Conservation (phyloP, 2,113 vertebrate species). For the Peromyscus maniculatus region DNA sequence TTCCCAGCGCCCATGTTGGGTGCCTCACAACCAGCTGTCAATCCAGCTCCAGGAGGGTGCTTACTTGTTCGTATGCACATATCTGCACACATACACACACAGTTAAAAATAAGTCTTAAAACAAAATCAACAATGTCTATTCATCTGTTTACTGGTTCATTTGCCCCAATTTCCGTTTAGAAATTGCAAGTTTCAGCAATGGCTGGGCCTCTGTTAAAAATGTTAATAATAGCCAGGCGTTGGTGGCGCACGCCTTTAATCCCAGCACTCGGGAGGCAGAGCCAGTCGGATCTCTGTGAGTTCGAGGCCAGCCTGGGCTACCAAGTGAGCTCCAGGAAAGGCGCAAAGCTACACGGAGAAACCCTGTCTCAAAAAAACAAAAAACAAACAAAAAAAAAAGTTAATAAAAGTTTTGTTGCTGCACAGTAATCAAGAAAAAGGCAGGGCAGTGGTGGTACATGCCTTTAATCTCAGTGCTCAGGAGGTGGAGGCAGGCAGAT, state of each 20-base stretch:
- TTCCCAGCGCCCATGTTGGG: not conserved
- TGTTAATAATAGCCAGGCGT: not conserved
- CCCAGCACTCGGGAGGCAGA: no score
- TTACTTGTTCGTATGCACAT: not conserved
- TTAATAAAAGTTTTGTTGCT: not conserved
- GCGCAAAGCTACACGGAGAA: no score
- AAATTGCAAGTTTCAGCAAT: not conserved
- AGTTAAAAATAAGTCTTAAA: not conserved
- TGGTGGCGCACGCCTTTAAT: no score
- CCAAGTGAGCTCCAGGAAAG: no score
- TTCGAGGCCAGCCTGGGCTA: no score
- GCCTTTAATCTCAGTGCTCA: not conserved
- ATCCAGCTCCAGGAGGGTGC: not conserved
- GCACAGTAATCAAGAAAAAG: not conserved
- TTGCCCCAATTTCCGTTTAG: not conserved
- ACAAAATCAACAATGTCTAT: not conserved
- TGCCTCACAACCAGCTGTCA: not conserved
- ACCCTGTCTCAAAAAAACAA: no score
- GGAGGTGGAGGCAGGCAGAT: not conserved
- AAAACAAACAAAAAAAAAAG: not conserved
- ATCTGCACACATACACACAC: not conserved
- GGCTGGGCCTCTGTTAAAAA: not conserved
- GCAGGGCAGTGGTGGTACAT: rapidly evolving
- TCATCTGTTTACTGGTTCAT: not conserved
- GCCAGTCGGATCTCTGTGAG: no score